phyloP scores from a whole-genome alignment of 2,797 vertebrate genomes.

The Falco cherrug region DNA sequence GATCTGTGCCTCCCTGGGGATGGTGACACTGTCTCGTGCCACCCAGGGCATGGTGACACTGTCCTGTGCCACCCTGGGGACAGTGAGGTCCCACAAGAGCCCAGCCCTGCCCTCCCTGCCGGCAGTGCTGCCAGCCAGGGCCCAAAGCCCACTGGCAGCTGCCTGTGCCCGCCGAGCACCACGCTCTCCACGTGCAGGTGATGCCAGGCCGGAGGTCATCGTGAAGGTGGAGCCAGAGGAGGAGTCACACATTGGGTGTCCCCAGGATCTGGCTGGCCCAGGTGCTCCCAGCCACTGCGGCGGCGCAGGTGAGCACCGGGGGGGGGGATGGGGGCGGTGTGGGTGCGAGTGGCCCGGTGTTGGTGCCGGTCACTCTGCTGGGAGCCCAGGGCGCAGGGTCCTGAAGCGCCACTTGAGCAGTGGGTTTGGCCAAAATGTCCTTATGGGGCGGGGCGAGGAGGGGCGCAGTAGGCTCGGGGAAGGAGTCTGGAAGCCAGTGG shows the following conservation, averaged over 20 bases:
- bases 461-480: no score
- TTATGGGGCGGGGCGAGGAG: no score
- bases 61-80: background rate
- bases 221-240: constrained; percentile 24
- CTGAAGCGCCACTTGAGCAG: no score
- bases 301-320: background rate
- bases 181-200: background rate
- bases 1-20: background rate
- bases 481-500: no score
- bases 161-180: background rate
- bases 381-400: no score
- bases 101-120: background rate
- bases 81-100: accelerated
- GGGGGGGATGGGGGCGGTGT: accelerated
- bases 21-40: background rate
- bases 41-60: background rate
- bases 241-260: background rate
- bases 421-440: no score
- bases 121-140: background rate
- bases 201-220: background rate
- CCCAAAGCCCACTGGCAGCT: background rate
- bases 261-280: background rate
- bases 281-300: background rate
- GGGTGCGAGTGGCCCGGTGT: background rate
- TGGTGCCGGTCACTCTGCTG: no score